A percentile compares a stretch with the other conserved stretches of the same genome.
Conservation (phyloP, 2,113 vertebrate species). For the Labeo catla region DNA sequence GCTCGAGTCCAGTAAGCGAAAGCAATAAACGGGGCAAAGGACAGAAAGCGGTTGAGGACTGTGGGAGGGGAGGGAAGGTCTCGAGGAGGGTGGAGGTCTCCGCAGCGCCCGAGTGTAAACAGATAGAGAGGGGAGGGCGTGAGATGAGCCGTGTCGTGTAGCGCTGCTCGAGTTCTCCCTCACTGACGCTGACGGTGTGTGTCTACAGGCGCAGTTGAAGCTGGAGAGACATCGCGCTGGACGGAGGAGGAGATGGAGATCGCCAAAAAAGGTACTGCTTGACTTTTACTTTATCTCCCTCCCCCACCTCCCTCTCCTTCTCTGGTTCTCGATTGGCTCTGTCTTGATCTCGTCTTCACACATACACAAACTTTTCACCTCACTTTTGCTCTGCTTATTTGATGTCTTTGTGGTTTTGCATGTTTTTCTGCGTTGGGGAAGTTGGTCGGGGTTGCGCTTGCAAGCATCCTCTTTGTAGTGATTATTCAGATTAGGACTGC, state of each 20-base stretch:
- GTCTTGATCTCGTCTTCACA: not conserved
- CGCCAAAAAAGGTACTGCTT: slow-evolving; percentile 93
- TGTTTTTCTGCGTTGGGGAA: not conserved
- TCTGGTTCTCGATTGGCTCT: slow-evolving; percentile 29
- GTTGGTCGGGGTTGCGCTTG: not conserved
- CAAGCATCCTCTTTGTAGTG: not conserved
- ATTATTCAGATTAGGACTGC: slow-evolving; percentile 1
- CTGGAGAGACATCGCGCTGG: slow-evolving; percentile 98
- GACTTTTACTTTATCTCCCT: slow-evolving; percentile 1
- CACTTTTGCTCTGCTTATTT: not conserved
- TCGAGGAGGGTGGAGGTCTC: slow-evolving; percentile 67
- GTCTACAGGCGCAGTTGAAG: slow-evolving; percentile 86
- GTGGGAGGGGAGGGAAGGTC: slow-evolving; percentile 39
- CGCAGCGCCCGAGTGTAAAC: slow-evolving; percentile 74
- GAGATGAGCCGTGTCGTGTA: slow-evolving; percentile 14
- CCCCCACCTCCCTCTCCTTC: not conserved
- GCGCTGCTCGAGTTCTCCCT: not conserved
- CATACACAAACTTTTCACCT: not conserved
- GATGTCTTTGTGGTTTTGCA: not conserved
- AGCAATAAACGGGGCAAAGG: slow-evolving; percentile 59
- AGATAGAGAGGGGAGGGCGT: slow-evolving; percentile 70
- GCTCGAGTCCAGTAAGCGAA: not conserved
- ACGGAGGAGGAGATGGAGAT: slow-evolving; percentile 99
- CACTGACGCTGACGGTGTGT: slow-evolving; percentile 62
- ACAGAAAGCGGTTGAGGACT: slow-evolving; percentile 8